phyloP scores from a whole-genome alignment of 2,113 vertebrate genomes.

The Callipepla squamata region DNA sequence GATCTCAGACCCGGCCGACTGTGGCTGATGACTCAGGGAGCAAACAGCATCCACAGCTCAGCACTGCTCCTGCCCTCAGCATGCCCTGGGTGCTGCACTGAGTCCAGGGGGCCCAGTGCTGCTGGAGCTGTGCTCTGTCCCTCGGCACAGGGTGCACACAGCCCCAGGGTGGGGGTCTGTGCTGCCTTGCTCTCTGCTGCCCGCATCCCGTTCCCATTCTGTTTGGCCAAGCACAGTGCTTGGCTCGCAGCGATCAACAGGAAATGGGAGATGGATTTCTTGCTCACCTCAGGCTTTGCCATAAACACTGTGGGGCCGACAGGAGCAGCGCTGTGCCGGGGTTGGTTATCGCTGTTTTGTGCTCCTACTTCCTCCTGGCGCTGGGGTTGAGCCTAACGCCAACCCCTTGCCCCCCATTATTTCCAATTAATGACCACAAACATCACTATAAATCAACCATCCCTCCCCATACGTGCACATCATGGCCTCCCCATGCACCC shows the following conservation, averaged over 20 bases:
- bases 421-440: not conserved
- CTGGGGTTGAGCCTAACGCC: fast-evolving
- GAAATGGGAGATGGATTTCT: constrained; percentile 75
- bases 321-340: not conserved
- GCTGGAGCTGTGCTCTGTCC: fast-evolving
- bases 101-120: not conserved
- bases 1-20: not conserved
- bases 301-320: constrained; percentile 73
- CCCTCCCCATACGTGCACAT: not conserved
- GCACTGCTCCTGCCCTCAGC: not conserved
- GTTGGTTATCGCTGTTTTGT: constrained; percentile 55
- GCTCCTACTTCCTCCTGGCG: constrained; percentile 36
- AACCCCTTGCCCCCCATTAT: not conserved
- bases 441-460: not conserved
- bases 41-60: not conserved
- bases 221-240: constrained; percentile 30
- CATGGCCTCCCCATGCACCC: fast-evolving
- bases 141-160: fast-evolving
- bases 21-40: constrained; percentile 33
- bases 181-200: not conserved
- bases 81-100: too few relatives aligned
- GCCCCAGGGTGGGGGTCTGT: not conserved
- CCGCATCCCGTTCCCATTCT: not conserved
- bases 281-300: constrained; percentile 66
- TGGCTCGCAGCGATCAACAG: constrained; percentile 69